A percentile compares a stretch with the other conserved stretches of the same genome.
phyloP scores from a whole-genome alignment of 2,797 vertebrate species.

The Coregonus ussuriensis region DNA sequence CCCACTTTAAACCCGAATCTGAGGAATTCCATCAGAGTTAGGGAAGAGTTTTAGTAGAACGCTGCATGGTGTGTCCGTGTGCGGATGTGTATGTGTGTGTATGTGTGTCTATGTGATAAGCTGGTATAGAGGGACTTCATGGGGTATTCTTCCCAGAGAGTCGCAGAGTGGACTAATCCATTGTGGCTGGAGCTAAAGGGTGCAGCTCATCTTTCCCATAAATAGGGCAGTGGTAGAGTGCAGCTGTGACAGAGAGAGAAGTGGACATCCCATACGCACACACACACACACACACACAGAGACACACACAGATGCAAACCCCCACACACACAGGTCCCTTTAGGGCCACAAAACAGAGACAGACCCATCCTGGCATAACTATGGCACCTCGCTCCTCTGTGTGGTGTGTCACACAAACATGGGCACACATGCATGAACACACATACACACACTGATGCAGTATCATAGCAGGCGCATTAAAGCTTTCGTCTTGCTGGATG shows the following conservation, averaged over 20 bases:
- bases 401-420: not conserved
- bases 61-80: not conserved
- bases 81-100: not conserved
- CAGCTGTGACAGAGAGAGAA: not conserved
- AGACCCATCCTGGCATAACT: no score
- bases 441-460: constrained; percentile 51
- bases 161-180: constrained; percentile 14
- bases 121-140: not conserved
- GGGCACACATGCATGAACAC: not conserved
- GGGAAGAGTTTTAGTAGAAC: not conserved
- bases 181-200: constrained; percentile 10
- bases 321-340: not conserved
- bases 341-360: not conserved
- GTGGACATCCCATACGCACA: not conserved
- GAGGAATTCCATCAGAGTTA: constrained; percentile 42
- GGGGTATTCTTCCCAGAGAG: not conserved
- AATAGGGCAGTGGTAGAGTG: not conserved
- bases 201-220: not conserved
- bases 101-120: not conserved
- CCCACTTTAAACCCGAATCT: constrained; percentile 44
- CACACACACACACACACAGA: not conserved
- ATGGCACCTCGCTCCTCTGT: not conserved
- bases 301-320: not conserved
- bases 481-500: constrained; percentile 46
- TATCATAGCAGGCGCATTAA: constrained; percentile 28